phyloP scores from a whole-genome alignment of 2,113 vertebrate genomes.

The Limnothrissa miodon region DNA sequence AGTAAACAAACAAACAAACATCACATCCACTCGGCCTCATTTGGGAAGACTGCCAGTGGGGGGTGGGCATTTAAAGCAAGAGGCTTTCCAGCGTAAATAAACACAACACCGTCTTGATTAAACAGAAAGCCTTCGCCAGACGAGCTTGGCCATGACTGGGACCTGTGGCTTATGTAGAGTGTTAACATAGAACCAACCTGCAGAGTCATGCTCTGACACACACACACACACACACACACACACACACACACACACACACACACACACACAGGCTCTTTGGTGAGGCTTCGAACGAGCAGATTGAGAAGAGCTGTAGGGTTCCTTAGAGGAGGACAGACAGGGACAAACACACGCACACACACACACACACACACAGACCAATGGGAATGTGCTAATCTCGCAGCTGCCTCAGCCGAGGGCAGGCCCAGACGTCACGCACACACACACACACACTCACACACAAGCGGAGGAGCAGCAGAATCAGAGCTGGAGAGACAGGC shows the following conservation, averaged over 20 bases:
- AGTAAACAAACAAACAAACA: not conserved
- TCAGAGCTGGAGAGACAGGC: constrained; percentile 48
- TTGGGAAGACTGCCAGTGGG: constrained; percentile 13
- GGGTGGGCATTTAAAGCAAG: not conserved
- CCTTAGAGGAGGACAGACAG: not conserved
- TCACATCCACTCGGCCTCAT: constrained; percentile 19
- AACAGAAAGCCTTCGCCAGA: not conserved
- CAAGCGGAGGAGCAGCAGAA: constrained; percentile 21
- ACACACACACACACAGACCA: constrained; percentile 14
- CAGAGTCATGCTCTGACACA: not conserved
- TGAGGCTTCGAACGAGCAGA: not conserved
- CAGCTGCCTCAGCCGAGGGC: not conserved
- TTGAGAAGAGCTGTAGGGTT: not conserved
- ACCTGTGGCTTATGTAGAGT: not conserved
- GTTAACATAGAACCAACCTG: not conserved
- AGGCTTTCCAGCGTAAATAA: constrained; percentile 19
- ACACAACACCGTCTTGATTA: not conserved
- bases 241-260: not conserved
- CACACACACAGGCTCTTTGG: not conserved
- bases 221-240: not conserved
- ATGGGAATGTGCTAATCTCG: constrained; percentile 23
- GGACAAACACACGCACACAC: not conserved
- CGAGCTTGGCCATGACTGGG: not conserved
- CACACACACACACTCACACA: too few species aligned
- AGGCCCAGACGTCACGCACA: constrained; percentile 34